Evolutionary conservation across 2,888 invertebrate species (phyloP), one percentile per base, ranked within the genome.

Genomic region (Caenorhabditis auriculariae): DNA sequence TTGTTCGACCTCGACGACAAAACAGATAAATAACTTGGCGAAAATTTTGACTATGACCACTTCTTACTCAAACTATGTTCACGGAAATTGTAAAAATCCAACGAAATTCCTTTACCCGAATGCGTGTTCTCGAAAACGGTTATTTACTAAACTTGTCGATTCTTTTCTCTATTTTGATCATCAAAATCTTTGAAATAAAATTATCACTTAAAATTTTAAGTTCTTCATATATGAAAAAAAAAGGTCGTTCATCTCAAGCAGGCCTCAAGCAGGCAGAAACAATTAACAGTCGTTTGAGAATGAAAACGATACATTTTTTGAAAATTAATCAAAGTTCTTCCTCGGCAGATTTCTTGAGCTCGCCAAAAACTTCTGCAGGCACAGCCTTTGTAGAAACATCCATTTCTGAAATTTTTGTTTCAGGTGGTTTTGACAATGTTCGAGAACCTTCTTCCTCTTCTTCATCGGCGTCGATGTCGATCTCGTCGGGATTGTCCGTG

Each of bases 351-450:
- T 67, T 54, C 0, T 76, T 81, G 49, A 84, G 75, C 7, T 78
- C 77, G 60, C 94, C 94, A 86, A 94, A 95, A 3, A 95, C 92
- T 84, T 93, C 89, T 42, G 89, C 87, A 32, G 95, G 95, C 68
- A 95, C 88, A 27, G 86, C 86, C 83, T 91, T 90, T 81, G 91
- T 89, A 81, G 91, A 89, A 52, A 93, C 73, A 57, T 84, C 83
- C 83, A 93, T 72, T 54, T 84, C 83, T 83, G 60, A 43, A 65
- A 42, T 42, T 42, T 42, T 42, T 26, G 19, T 39, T 12, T 21
- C 15, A n/a, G 24, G 24, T 15, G 9, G 6, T n/a, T 42, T 4
- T n/a, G 9, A n/a, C 9, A 32, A 32, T 12, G n/a, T 32, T 32
- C 35, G 35, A 32, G 35, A 32, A 32, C 9, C 74, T 12, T 69